Percentiles rank a stretch among this genome's conserved stretches.
phyloP scores from a whole-genome alignment of 1,140 invertebrate genomes.

The Lanistes nyassanus region DNA sequence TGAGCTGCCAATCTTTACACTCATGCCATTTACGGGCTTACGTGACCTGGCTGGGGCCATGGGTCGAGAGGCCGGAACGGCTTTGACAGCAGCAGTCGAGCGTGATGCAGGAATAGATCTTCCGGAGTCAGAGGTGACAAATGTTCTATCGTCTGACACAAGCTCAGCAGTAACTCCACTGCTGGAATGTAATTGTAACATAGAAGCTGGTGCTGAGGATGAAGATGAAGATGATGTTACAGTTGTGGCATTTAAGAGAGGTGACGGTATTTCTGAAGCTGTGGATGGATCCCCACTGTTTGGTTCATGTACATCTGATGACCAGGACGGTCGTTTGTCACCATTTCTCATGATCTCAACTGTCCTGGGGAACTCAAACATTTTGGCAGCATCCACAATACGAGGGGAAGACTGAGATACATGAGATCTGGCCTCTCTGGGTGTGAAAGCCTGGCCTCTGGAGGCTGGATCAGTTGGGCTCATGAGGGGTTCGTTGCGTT shows the following conservation, averaged over 20 bases:
- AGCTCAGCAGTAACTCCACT: too few relatives aligned
- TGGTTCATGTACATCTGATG: too few relatives aligned
- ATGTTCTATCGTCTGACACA: too few relatives aligned
- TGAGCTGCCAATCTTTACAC: neutral
- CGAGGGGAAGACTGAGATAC: too few relatives aligned
- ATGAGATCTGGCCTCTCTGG: neutral
- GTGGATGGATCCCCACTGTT: too few relatives aligned
- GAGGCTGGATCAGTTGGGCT: slow-evolving; percentile 16
- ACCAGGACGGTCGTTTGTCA: too few relatives aligned
- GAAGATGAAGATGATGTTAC: neutral
- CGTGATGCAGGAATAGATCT: slow-evolving; percentile 15
- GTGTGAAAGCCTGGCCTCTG: neutral
- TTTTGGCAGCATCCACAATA: too few relatives aligned
- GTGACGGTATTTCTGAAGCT: too few relatives aligned
- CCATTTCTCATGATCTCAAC: too few relatives aligned
- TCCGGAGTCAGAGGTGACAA: too few relatives aligned
- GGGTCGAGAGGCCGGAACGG: slow-evolving; percentile 11
- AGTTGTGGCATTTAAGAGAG: too few relatives aligned
- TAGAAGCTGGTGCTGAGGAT: neutral
- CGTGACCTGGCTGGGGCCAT: slow-evolving; percentile 6
- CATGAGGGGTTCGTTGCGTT: neutral
- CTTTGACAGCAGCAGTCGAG: slow-evolving; percentile 29
- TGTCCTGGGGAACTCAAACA: too few relatives aligned
- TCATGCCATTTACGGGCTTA: neutral
- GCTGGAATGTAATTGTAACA: neutral